These are phyloP conservation scores for Panthera uncia DNA, from an alignment of 2,113 vertebrate genomes.

Conservation along the genomic window DNA sequence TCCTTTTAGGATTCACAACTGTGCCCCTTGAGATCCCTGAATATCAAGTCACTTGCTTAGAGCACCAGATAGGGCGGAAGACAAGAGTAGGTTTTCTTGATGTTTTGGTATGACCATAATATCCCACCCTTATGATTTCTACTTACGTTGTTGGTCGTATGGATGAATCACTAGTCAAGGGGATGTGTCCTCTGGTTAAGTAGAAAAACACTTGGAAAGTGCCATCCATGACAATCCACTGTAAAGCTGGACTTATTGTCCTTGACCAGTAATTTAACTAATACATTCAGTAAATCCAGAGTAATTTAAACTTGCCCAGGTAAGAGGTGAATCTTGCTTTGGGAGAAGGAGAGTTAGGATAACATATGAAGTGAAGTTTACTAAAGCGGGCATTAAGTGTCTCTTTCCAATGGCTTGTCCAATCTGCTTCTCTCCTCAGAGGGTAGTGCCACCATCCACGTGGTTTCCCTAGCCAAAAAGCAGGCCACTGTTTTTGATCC, in stretches of 20 bases:
- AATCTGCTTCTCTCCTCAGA: neutral
- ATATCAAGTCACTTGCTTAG: neutral
- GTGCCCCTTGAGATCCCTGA: neutral
- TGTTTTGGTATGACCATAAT: neutral
- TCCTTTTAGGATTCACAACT: neutral
- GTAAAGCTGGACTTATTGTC: neutral
- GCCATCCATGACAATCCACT: neutral
- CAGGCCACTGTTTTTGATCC: neutral
- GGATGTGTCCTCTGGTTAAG: neutral
- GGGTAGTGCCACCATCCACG: too few species aligned
- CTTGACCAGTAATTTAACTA: neutral
- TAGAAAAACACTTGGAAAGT: neutral
- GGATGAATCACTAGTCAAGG: neutral
- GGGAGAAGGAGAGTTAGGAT: neutral
- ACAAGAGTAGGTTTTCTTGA: neutral
- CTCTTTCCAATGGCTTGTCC: neutral
- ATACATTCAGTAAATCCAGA: neutral
- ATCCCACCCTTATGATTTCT: neutral
- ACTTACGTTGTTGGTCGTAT: neutral
- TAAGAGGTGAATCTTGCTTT: neutral
- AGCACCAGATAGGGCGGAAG: fast-evolving
- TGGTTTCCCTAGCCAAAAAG: neutral
- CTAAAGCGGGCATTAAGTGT: neutral
- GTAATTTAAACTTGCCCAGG: neutral
- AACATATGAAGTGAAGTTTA: neutral